These are phyloP conservation scores for Anoura caudifer DNA, from an alignment of 2,113 vertebrate genomes.

Conservation along the genomic window DNA sequence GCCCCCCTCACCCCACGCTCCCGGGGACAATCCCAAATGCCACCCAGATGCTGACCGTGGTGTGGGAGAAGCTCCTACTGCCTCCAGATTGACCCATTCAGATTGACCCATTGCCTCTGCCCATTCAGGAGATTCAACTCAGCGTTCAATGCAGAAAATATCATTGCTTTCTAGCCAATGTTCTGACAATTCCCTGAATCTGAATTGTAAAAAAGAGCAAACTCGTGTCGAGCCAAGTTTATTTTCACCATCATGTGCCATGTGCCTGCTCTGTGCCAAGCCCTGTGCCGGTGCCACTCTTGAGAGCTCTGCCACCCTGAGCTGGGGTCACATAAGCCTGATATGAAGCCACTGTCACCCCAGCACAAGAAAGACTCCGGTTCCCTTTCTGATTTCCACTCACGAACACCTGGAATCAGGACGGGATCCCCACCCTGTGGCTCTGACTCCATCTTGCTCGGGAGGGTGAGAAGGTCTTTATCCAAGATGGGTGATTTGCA, in stretches of 20 bases:
- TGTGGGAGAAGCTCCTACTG: background rate
- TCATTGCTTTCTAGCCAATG: background rate
- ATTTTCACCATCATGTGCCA: background rate
- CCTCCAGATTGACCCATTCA: rapidly evolving
- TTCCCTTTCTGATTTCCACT: background rate
- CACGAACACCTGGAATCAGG: background rate
- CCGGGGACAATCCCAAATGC: background rate
- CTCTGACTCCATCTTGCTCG: background rate
- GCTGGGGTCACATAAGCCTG: background rate
- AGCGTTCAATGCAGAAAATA: background rate
- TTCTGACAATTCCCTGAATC: background rate
- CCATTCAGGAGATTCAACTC: background rate
- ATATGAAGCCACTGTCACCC: background rate
- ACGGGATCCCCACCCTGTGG: rapidly evolving
- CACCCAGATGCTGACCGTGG: rapidly evolving
- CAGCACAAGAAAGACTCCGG: background rate
- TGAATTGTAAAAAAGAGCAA: background rate
- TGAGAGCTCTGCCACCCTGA: background rate
- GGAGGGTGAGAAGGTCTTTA: background rate
- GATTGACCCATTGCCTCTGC: background rate
- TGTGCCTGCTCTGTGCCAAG: background rate
- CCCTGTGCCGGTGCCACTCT: background rate
- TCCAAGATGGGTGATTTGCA: background rate
- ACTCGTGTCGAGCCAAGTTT: background rate
- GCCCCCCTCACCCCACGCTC: background rate